Conservation (phyloP, 2,113 vertebrate genomes). For the Lethenteron reissneri region DNA sequence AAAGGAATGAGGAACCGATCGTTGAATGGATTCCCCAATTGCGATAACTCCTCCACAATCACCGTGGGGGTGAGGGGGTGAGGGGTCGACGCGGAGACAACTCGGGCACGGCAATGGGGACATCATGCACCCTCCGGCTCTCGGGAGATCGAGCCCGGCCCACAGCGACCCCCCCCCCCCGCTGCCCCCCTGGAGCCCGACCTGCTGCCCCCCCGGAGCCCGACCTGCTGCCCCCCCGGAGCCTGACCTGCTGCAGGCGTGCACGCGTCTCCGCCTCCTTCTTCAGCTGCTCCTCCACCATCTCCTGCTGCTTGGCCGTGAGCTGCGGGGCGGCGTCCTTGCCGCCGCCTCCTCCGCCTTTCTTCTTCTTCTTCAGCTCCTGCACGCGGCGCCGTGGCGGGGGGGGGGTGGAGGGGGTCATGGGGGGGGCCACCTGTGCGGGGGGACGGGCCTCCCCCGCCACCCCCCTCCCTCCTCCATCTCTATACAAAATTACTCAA, state of each 20-base stretch:
- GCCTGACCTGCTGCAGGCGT: slow-evolving; percentile 36
- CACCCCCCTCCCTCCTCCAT: too few species aligned
- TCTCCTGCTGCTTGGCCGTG: slow-evolving; percentile 81
- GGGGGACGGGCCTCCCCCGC: neutral
- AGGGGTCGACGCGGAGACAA: too few species aligned
- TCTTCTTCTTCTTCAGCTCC: slow-evolving; percentile 87
- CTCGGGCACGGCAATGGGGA: too few species aligned
- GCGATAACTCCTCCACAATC: too few species aligned
- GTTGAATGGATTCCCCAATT: too few species aligned
- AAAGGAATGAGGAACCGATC: too few species aligned
- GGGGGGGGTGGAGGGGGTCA: neutral
- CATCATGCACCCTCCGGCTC: too few species aligned
- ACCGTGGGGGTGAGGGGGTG: too few species aligned
- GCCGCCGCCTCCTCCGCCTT: slow-evolving; percentile 17
- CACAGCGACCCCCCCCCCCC: too few species aligned
- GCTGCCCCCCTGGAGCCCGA: too few species aligned
- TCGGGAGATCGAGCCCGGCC: too few species aligned
- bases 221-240: slow-evolving; percentile 19
- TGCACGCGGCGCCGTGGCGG: slow-evolving; percentile 14
- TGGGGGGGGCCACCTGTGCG: neutral
- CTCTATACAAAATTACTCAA: too few species aligned
- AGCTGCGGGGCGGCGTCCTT: slow-evolving; percentile 84
- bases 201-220: neutral
- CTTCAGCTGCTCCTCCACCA: slow-evolving; percentile 62
- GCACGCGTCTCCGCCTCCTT: slow-evolving; percentile 54